Base-by-base conservation (phyloP, 2,113 vertebrate genomes). In the Hemichromis elongatus region DNA sequence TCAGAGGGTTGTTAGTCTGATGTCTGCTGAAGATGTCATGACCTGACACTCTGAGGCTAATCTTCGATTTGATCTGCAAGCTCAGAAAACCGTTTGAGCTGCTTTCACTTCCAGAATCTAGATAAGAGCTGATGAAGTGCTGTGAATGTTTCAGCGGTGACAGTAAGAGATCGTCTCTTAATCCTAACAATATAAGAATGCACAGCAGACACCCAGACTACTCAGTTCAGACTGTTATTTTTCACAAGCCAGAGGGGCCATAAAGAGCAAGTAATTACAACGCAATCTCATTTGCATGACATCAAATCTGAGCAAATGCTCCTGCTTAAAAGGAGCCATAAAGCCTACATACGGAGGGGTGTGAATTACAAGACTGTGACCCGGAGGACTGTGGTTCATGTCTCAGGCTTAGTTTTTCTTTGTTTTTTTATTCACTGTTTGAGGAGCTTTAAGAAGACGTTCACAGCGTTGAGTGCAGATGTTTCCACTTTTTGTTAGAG, bases 381-480 rank as follows among this genome's bases (percentile, higher is more conserved):
- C 21, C 21, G 0, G 7, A 14, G 0, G 8, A 10, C 66, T 45
- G 40, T 0, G 8, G 66, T 42, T 70, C 66, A 26, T 9, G 66
- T 7, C 3, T 45, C 13, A 0, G 26, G 8, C 40, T 70, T 70
- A 4, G 21, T 19, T 18, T 26, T n/a, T n/a, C n/a, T n/a, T n/a
- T n/a, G n/a, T n/a, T n/a, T n/a, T n/a, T 70, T 73, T 45, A 11
- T 14, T 73, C 9, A 5, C 40, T 0, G 24, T 47, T 73, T 73
- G 66, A 10, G 28, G 24, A 18, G 1, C 9, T 47, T 68, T 14
- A 68, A 9, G n/a, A 42, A 68, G 7, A 68, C 1, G 2, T 40
- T 68, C n/a, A 42, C 7, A 0, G 12, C 10, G 2, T 47, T 47
- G 18, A 73, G 40, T 0, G 10, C 21, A 70, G 13, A 2, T 42